Base-by-base conservation (phyloP, 1,140 invertebrate species). In the Gonioctena quinquepunctata region DNA sequence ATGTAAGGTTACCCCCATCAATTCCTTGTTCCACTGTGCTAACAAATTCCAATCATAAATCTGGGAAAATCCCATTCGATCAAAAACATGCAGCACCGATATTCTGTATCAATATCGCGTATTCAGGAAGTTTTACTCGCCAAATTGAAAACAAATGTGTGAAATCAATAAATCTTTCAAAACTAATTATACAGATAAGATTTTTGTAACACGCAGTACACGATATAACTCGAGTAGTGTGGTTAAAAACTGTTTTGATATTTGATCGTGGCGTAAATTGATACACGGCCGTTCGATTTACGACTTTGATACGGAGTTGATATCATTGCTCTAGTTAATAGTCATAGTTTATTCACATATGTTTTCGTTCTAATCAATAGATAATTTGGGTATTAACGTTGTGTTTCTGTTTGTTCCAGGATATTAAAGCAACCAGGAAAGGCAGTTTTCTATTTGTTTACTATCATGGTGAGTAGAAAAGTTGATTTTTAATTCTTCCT, bases 341-440 rank as follows among this genome's bases (percentile, higher is more conserved):
- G 33, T 42, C 33, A 8, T 25, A 18, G 22, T 54, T n/a, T 6
- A 7, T 7, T 60, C 57, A 22, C 57, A 60, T 23, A 16, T 60
- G 57, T 60, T 60, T 60, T 25, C 6, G 13, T n/a, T n/a, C n/a
- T 60, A 27, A 60, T 60, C 11, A 2, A 27, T 60, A n/a, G 19
- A 52, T 22, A 33, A 27, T 42, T 59, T 42, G 28, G 19, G 59
- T 23, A 68, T 54, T 68, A 33, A 59, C 56, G 28, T 60, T 16
- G 19, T 19, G 52, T 60, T 68, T 68, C 54, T 68, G 61, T 71
- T 71, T 74, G 69, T 74, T 74, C 5, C 73, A 74, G 73, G 70
- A 74, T 71, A 74, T 71, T 70, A 74, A 74, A 71, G 60, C 69
- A 66, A 74, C 73, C 62, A 71, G 67, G 54, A 67, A 74, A 71